A percentile compares a stretch with the other conserved stretches of the same genome.
Conservation (phyloP, 2,888 invertebrate genomes). For the Drosophila melanosoma region DNA sequence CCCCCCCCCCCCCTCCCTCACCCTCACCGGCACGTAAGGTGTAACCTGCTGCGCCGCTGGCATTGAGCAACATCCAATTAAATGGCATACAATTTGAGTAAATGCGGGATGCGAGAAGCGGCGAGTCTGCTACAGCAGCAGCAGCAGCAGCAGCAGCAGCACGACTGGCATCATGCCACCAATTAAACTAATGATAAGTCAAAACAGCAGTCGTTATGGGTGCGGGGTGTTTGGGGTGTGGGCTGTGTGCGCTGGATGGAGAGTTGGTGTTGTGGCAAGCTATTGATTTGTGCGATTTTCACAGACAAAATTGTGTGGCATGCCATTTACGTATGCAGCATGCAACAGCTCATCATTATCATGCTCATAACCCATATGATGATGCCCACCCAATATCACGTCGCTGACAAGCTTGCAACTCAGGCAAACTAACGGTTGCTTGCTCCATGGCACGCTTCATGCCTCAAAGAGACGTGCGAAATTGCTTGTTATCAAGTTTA, state of each 20-base stretch:
- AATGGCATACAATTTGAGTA: conserved; percentile 52
- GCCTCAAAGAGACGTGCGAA: conserved; percentile 78
- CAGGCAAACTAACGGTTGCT: conserved; percentile 47
- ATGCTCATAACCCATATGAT: conserved; percentile 11
- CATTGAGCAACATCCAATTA: conserved; percentile 72
- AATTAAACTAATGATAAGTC: conserved; percentile 84
- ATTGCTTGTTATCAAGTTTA: conserved; percentile 84
- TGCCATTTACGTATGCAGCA: conserved; percentile 24
- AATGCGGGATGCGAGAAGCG: neutral
- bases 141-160: neutral
- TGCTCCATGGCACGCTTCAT: conserved; percentile 57
- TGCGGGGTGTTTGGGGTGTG: neutral
- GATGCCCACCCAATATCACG: conserved; percentile 17
- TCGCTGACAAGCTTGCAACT: conserved; percentile 49
- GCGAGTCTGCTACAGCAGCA: conserved; percentile 1
- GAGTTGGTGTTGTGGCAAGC: conserved; percentile 5
- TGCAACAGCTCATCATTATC: conserved; percentile 49
- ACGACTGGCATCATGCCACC: conserved; percentile 79
- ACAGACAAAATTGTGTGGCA: conserved; percentile 30
- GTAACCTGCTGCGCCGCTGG: conserved; percentile 67
- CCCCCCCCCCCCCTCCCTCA: neutral
- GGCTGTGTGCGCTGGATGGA: neutral
- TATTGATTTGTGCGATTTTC: conserved; percentile 46
- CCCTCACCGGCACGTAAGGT: neutral
- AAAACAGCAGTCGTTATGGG: conserved; percentile 56